Conservation (phyloP, 2,888 invertebrate species). For the Chrysodeixis includens region DNA sequence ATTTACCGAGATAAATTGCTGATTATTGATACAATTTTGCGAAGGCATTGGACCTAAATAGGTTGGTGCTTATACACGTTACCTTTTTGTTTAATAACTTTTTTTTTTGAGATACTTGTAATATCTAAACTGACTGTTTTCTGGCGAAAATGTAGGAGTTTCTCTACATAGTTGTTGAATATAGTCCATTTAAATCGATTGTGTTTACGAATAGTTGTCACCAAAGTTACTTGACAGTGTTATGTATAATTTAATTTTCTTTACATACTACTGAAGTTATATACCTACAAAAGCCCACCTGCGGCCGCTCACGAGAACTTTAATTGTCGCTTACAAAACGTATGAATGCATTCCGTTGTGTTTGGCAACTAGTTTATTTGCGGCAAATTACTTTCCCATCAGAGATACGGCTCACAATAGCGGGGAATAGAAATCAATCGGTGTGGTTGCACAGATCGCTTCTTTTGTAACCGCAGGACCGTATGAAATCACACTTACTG, state of each 20-base stretch:
- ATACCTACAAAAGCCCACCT: slow-evolving; percentile 17
- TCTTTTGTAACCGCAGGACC: slow-evolving; percentile 78
- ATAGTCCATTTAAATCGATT: too few relatives aligned
- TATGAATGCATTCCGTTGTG: slow-evolving; percentile 62
- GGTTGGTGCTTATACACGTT: too few relatives aligned
- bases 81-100: too few relatives aligned
- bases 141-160: too few relatives aligned
- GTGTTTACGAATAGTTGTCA: too few relatives aligned
- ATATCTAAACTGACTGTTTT: too few relatives aligned
- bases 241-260: background rate
- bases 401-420: slow-evolving; percentile 61
- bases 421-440: slow-evolving; percentile 73
- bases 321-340: slow-evolving; percentile 62
- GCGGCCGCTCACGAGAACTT: slow-evolving; percentile 29
- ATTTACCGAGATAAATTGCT: too few relatives aligned
- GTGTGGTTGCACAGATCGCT: slow-evolving; percentile 76
- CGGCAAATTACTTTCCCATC: slow-evolving; percentile 76
- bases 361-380: slow-evolving; percentile 66
- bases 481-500: slow-evolving; percentile 71
- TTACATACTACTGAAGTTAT: background rate
- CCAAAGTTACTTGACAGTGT: too few relatives aligned
- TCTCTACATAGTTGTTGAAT: too few relatives aligned
- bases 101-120: too few relatives aligned
- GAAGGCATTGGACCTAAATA: too few relatives aligned
- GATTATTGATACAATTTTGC: too few relatives aligned